A percentile compares a stretch with the other conserved stretches of the same genome.
phyloP scores from a whole-genome alignment of 1,140 invertebrate genomes.

The Vanessa atalanta region DNA sequence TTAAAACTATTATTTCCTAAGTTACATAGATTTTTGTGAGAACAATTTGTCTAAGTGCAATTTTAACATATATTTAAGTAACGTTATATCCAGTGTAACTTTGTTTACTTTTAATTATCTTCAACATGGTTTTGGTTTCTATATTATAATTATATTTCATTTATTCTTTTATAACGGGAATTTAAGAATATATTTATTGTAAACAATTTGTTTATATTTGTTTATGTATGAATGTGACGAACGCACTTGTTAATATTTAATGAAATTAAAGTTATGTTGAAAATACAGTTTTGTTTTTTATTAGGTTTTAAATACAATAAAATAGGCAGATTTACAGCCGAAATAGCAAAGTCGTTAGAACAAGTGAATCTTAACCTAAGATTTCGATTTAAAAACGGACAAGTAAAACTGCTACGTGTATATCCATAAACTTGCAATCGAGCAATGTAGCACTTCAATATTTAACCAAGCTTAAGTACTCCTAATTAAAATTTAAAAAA shows the following conservation, averaged over 20 bases:
- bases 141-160: constrained; percentile 44
- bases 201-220: constrained; percentile 44
- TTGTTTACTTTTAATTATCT: constrained; percentile 30
- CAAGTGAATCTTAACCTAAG: too few species aligned
- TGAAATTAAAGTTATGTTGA: constrained; percentile 74
- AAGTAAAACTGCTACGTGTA: too few species aligned
- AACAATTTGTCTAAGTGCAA: constrained; percentile 64
- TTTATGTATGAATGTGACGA: constrained; percentile 51
- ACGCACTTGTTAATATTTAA: constrained; percentile 73
- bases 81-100: constrained; percentile 32
- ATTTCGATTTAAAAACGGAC: too few species aligned
- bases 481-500: too few species aligned
- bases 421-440: too few species aligned
- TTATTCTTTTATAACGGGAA: constrained; percentile 40
- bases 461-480: too few species aligned
- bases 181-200: constrained; percentile 45
- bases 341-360: too few species aligned
- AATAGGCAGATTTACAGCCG: not conserved
- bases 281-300: constrained; percentile 41
- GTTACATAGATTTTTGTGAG: constrained; percentile 52
- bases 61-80: constrained; percentile 52
- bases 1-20: constrained; percentile 60
- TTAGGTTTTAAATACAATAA: not conserved
- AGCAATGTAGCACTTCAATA: too few species aligned
- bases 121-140: constrained; percentile 50